Percentiles rank a stretch among this genome's conserved stretches.
Conservation (phyloP, 2,113 vertebrate genomes). For the Telmatochromis sp. region DNA sequence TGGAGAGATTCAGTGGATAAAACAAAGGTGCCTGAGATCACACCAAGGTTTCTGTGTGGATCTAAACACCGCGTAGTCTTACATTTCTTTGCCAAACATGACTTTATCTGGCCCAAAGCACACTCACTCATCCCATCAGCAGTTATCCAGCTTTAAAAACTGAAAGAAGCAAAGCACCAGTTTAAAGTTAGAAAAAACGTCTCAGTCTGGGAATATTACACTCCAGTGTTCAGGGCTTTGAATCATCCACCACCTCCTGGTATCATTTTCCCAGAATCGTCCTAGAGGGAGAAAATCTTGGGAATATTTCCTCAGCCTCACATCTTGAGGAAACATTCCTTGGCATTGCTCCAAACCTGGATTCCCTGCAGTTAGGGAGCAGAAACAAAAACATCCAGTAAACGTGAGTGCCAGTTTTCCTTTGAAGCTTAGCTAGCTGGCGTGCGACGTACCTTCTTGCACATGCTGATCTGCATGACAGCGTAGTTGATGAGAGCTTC, state of each 20-base stretch:
- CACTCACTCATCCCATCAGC: neutral
- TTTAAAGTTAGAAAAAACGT: neutral
- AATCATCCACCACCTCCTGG: neutral
- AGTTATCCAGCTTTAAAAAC: neutral
- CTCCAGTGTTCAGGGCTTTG: neutral
- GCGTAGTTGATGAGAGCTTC: slow-evolving; percentile 88
- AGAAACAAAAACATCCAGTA: neutral
- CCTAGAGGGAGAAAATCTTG: neutral
- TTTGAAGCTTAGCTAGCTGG: neutral
- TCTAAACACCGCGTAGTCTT: neutral
- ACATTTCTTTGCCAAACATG: neutral
- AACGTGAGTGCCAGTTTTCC: fast-evolving
- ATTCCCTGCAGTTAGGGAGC: slow-evolving; percentile 77
- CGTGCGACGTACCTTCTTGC: slow-evolving; percentile 80
- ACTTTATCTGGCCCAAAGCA: neutral
- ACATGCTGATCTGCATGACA: slow-evolving; percentile 91
- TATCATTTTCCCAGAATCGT: neutral
- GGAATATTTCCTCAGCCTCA: slow-evolving; percentile 48
- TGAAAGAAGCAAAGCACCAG: neutral
- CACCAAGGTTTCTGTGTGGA: neutral
- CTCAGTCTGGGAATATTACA: neutral
- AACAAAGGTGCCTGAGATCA: neutral
- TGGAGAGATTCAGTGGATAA: neutral
- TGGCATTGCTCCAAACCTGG: slow-evolving; percentile 94
- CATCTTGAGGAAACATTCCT: slow-evolving; percentile 96